Base-by-base conservation (phyloP, 2,113 vertebrate genomes). In the Pollachius pollachius region DNA sequence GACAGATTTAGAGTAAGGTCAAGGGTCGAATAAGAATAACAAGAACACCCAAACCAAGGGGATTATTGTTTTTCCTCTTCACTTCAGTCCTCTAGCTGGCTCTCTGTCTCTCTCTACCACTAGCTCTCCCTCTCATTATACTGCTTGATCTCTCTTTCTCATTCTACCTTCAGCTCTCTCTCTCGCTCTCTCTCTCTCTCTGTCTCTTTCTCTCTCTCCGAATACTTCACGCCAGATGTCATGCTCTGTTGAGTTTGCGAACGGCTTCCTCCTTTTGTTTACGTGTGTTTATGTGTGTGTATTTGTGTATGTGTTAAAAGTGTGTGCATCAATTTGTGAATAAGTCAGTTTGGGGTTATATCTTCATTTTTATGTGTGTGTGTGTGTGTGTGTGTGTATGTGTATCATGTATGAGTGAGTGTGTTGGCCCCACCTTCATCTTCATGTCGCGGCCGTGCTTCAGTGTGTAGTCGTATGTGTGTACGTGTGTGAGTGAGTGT, bases 371-470 rank as follows among this genome's bases (percentile, higher is more conserved):
- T 4, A 2, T 67, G 52, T 30, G 52, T 30, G 52, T 57, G 27
- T 52, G 64, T 56, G 52, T 23, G 52, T 62, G 15, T 60, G 18
- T 61, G 19, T 23, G 57, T 69, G 30, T 52, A 16, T 52, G 21
- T 30, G 54, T 21, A 2, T 64, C 30, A 0, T 41, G 16, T 64
- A 27, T 19, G 63, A 18, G 63, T 52, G 64, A 3, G 37, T 21
- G 37, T 17, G n/a, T 81, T 34, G 6, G 30, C 30, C 4, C 30
- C 30, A 96, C 97, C 95, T 98, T 98, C 96, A 97, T 97, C 81
- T 96, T 94, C 96, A 99, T 95, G 91, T 98, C 95, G 30, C 96
- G 90, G 63, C 95, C 95, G 2, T 95, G 96, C 70, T 97, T 97
- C 91, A 23, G 23, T 23, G 23, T 23, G 23, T 23, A 7, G n/a